Evolutionary conservation across 1,140 invertebrate species (phyloP).

Genomic region (Latrodectus geometricus): DNA sequence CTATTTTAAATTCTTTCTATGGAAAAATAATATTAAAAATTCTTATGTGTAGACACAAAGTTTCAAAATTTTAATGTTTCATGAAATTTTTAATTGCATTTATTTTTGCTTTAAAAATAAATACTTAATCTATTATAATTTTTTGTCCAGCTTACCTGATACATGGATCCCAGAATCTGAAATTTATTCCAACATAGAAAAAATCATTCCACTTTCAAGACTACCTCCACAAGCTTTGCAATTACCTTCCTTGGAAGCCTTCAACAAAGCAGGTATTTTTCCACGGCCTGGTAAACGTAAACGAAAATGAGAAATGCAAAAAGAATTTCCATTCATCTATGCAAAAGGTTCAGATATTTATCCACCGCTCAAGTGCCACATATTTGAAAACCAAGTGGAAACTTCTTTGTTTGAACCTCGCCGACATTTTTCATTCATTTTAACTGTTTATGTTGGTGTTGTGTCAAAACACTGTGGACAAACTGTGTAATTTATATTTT

Average conservation of each 20-base stretch:
- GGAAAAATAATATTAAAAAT: no score
- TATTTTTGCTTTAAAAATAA: no score
- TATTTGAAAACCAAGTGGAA: slow-evolving; percentile 5
- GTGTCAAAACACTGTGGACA: neutral
- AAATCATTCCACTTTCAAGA: slow-evolving; percentile 65
- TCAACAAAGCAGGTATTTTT: slow-evolving; percentile 26
- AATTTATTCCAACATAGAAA: slow-evolving; percentile 63
- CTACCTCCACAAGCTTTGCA: slow-evolving; percentile 64
- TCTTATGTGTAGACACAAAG: no score
- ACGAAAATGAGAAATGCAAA: slow-evolving; percentile 28
- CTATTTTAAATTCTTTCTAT: no score
- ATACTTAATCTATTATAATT: neutral
- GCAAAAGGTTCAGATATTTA: neutral
- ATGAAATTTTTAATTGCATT: no score
- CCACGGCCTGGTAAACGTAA: slow-evolving; percentile 41
- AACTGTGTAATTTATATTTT: slow-evolving; percentile 34
- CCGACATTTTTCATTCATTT: slow-evolving; percentile 13
- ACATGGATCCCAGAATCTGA: slow-evolving; percentile 66
- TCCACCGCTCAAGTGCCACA: slow-evolving; percentile 39
- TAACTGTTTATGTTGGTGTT: slow-evolving; percentile 1
- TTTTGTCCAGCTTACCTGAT: slow-evolving; percentile 64
- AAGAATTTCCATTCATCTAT: neutral
- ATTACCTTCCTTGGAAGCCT: slow-evolving; percentile 12
- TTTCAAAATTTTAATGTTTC: no score
- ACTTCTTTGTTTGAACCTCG: slow-evolving; percentile 7